Conservation (phyloP, 2,113 vertebrate species). For the Psittacus erithacus region DNA sequence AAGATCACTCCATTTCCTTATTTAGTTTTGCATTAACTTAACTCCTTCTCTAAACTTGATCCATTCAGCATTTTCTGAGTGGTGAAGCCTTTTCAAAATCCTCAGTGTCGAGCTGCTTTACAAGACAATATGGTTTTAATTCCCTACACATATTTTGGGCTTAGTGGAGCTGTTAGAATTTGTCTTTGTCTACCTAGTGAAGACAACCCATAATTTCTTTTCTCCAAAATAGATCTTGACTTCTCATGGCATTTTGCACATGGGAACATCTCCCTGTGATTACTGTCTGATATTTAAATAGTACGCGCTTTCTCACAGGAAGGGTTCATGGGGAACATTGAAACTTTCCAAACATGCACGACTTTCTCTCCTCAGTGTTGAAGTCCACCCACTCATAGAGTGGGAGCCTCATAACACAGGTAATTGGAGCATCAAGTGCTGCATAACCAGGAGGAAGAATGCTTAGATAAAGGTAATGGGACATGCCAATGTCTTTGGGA, state of each 20-base stretch:
- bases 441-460: not conserved
- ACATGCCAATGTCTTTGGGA: fast-evolving
- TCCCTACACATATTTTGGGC: not conserved
- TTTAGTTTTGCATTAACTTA: not conserved
- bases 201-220: slow-evolving; percentile 63
- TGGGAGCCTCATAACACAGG: slow-evolving; percentile 44
- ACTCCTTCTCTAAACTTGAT: not conserved
- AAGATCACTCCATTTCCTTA: not conserved
- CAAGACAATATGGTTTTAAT: slow-evolving; percentile 11
- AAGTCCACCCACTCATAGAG: slow-evolving; percentile 51
- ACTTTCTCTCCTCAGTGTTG: not conserved
- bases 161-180: not conserved
- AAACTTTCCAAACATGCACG: not conserved
- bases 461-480: not conserved
- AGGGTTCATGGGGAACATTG: not conserved
- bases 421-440: not conserved
- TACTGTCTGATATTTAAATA: slow-evolving; percentile 52
- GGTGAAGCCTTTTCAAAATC: not conserved
- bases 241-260: slow-evolving; percentile 44
- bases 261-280: slow-evolving; percentile 31
- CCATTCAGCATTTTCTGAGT: not conserved
- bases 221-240: slow-evolving; percentile 51
- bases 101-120: not conserved
- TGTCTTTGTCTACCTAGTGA: slow-evolving; percentile 35
- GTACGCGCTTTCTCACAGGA: not conserved